phyloP scores from a whole-genome alignment of 2,797 vertebrate genomes.

The Acropternis orthonyx region DNA sequence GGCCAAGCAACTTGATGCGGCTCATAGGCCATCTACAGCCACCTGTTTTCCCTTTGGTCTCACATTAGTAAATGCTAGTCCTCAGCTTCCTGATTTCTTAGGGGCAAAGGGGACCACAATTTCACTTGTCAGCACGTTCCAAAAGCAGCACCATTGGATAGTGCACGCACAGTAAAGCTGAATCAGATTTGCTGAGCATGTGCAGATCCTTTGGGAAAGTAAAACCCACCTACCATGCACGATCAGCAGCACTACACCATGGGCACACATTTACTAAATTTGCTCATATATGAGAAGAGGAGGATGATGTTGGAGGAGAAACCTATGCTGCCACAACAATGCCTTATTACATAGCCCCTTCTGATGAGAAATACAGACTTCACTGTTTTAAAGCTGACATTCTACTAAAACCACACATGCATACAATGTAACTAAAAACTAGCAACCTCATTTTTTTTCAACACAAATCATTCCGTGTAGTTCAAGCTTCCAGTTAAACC shows the following conservation, averaged over 20 bases:
- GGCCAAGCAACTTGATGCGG: neutral
- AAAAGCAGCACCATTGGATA: neutral
- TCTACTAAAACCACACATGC: neutral
- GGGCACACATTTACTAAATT: neutral
- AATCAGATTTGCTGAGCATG: neutral
- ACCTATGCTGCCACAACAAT: neutral
- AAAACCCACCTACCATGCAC: neutral
- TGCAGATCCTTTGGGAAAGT: neutral
- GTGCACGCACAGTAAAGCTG: accelerated
- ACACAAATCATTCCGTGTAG: neutral
- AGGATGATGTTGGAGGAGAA: neutral
- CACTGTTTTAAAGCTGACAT: neutral
- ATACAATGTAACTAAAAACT: neutral
- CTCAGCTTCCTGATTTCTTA: neutral
- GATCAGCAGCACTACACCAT: neutral
- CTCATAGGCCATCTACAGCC: neutral
- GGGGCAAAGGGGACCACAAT: accelerated
- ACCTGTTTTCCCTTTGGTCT: neutral
- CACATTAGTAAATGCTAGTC: neutral
- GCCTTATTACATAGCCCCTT: neutral
- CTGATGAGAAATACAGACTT: neutral
- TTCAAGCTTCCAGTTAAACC: neutral
- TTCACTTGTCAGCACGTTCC: neutral
- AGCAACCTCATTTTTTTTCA: neutral
- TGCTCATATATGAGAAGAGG: neutral